Percentiles rank a stretch among this genome's conserved stretches.
Evolutionary conservation across 2,888 invertebrate genomes (phyloP).

Genomic region (Dolomedes plantarius): DNA sequence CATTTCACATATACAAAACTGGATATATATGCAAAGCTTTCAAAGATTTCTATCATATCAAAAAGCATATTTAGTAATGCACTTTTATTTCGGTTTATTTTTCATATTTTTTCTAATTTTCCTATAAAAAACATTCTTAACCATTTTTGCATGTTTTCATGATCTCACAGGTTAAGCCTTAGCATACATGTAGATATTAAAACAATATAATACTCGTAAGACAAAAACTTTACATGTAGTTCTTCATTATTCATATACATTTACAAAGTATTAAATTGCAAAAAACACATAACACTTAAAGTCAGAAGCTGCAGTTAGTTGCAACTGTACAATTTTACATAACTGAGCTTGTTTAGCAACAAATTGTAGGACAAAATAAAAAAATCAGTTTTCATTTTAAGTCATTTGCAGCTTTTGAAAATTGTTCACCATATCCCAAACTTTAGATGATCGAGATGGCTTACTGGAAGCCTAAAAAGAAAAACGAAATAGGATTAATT

Average conservation of each 20-base stretch:
- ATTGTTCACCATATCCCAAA: slow-evolving; percentile 71
- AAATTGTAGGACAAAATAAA: slow-evolving; percentile 12
- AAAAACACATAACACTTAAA: slow-evolving; percentile 45
- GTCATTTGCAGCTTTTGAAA: slow-evolving; percentile 72
- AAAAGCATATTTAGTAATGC: slow-evolving; percentile 39
- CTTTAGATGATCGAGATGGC: slow-evolving; percentile 68
- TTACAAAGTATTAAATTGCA: slow-evolving; percentile 64
- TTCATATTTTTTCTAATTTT: slow-evolving; percentile 36
- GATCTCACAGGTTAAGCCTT: slow-evolving; percentile 53
- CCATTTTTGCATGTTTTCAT: not conserved
- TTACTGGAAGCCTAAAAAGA: slow-evolving; percentile 59
- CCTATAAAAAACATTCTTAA: slow-evolving; percentile 21
- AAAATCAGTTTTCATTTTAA: slow-evolving; percentile 28
- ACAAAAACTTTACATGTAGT: slow-evolving; percentile 30
- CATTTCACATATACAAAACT: not conserved
- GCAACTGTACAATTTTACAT: slow-evolving; percentile 58
- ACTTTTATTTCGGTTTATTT: slow-evolving; percentile 17
- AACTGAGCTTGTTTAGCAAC: slow-evolving; percentile 27
- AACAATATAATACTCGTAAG: slow-evolving; percentile 35
- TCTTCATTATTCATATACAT: slow-evolving; percentile 50
- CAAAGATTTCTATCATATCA: not conserved
- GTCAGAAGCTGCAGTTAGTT: slow-evolving; percentile 48
- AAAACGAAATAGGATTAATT: no score
- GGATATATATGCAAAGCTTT: not conserved
- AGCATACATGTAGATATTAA: slow-evolving; percentile 37